These are phyloP conservation scores for Dynastes hyllus DNA, from an alignment of 2,888 invertebrate genomes.

Conservation along the genomic window DNA sequence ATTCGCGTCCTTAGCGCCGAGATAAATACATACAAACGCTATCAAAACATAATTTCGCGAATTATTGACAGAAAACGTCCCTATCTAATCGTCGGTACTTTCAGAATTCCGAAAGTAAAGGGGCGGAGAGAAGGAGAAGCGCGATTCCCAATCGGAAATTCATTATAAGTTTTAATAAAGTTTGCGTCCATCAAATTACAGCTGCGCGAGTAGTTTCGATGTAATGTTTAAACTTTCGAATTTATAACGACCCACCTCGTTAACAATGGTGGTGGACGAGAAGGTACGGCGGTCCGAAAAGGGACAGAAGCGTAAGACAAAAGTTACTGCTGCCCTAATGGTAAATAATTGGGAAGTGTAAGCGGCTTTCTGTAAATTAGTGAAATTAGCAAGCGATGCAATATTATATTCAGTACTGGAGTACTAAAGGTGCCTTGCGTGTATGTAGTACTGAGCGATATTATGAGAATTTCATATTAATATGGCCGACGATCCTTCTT, in stretches of 20 bases:
- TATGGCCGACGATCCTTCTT: too few relatives aligned
- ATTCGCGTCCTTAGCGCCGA: neutral
- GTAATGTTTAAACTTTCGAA: constrained; percentile 28
- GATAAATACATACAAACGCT: constrained; percentile 22
- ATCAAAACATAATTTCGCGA: constrained; percentile 40
- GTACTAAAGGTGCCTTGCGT: neutral
- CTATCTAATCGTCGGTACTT: constrained; percentile 29
- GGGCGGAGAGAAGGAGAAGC: neutral
- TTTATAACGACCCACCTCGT: neutral
- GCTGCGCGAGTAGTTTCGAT: constrained; percentile 28
- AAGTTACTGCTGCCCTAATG: neutral
- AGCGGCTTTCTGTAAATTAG: constrained; percentile 28
- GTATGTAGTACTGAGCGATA: too few relatives aligned
- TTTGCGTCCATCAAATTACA: constrained; percentile 39
- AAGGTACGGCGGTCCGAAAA: neutral
- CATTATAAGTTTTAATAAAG: constrained; percentile 46
- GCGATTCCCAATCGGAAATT: constrained; percentile 30
- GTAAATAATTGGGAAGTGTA: constrained; percentile 9
- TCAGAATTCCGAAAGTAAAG: neutral
- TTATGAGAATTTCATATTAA: too few relatives aligned
- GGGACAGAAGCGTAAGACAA: neutral
- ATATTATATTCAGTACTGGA: neutral
- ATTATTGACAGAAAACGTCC: constrained; percentile 36
- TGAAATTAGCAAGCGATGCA: neutral
- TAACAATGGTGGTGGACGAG: too few relatives aligned